Evolutionary conservation across 2,888 invertebrate species (phyloP).

Genomic region (Osmoderma eremita): DNA sequence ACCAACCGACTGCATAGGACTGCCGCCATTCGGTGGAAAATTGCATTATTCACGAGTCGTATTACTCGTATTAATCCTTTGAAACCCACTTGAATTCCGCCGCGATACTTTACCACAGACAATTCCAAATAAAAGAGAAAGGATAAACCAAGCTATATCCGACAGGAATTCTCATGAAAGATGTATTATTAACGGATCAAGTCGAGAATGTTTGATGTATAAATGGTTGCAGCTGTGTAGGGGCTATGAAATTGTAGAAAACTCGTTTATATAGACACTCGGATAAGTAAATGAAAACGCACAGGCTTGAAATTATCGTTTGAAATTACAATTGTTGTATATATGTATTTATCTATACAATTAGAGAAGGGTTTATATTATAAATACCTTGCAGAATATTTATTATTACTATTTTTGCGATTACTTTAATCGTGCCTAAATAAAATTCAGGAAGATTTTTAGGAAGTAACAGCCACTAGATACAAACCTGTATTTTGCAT

Average conservation of each 20-base stretch:
- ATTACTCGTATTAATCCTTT: slow-evolving; percentile 8
- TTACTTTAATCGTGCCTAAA: no score
- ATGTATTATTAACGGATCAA: not conserved
- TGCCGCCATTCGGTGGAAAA: not conserved
- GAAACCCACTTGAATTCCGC: not conserved
- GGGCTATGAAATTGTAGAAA: not conserved
- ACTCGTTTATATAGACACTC: not conserved
- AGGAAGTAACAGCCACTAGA: no score
- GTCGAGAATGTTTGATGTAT: not conserved
- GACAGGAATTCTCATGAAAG: slow-evolving; percentile 3
- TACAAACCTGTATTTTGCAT: no score
- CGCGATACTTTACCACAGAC: slow-evolving; percentile 2
- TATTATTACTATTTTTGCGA: no score
- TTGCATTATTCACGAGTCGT: slow-evolving; percentile 1
- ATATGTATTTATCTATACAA: no score
- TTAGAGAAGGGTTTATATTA: no score
- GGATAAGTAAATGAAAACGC: no score
- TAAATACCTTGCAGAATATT: no score
- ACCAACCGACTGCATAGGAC: not conserved
- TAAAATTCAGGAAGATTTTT: no score
- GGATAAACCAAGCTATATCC: not conserved
- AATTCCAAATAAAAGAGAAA: slow-evolving; percentile 1
- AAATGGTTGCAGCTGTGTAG: slow-evolving; percentile 15
- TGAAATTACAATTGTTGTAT: no score
- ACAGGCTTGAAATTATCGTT: no score